Evolutionary conservation across 2,797 vertebrate genomes (phyloP).

Genomic region (Pipistrellus nathusii): DNA sequence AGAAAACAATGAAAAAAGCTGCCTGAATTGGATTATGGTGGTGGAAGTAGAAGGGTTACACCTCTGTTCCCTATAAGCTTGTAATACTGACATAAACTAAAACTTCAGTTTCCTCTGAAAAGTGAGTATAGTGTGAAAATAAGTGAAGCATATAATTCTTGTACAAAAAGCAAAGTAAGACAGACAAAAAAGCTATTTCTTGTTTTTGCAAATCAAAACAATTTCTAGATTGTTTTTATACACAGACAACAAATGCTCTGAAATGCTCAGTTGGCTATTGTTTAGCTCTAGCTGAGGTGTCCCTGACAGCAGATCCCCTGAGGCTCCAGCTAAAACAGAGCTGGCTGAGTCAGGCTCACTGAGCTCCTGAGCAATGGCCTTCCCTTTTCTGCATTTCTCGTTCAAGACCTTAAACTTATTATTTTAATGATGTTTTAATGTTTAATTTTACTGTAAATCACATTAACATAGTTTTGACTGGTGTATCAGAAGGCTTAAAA

Average conservation of each 20-base stretch:
- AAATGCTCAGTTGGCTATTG: constrained; percentile 23
- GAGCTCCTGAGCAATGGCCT: not conserved
- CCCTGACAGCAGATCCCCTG: not conserved
- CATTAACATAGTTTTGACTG: constrained; percentile 85
- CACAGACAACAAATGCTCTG: not conserved
- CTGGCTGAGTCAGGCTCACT: constrained; percentile 20
- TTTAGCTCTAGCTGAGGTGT: not conserved
- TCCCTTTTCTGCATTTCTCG: not conserved
- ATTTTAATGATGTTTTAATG: constrained; percentile 85
- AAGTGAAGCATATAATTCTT: not conserved
- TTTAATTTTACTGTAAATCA: constrained; percentile 87
- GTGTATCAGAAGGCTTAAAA: constrained; percentile 83
- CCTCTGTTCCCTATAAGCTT: not conserved
- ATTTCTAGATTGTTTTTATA: constrained; percentile 13
- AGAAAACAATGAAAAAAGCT: not conserved
- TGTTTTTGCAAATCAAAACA: not conserved
- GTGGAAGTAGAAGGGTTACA: not conserved
- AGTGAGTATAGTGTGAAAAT: not conserved
- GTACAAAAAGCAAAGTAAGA: not conserved
- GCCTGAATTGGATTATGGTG: not conserved
- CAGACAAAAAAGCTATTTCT: not conserved
- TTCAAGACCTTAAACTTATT: constrained; percentile 54
- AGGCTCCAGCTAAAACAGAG: not conserved
- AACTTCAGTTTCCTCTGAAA: constrained; percentile 5
- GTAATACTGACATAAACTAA: not conserved